Evolutionary conservation across 2,113 vertebrate species (phyloP).

Genomic region (Thalassoma bifasciatum): DNA sequence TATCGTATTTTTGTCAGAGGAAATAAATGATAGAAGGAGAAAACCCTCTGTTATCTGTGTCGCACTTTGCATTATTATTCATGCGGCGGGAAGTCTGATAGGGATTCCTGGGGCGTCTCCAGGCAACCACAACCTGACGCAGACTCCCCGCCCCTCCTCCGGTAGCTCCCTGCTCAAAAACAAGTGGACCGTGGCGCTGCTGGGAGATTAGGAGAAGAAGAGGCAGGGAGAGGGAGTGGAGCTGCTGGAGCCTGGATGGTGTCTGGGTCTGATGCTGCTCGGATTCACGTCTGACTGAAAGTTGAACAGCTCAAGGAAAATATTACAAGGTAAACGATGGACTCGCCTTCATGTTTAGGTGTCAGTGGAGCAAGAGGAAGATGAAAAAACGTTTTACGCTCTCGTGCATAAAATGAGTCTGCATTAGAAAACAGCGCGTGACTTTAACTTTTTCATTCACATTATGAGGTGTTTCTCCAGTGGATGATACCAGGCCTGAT

Average conservation of each 20-base stretch:
- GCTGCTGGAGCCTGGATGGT: no score
- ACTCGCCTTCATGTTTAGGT: background rate
- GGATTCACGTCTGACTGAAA: background rate
- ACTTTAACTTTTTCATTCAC: background rate
- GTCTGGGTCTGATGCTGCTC: background rate
- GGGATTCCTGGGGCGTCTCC: slow-evolving; percentile 75
- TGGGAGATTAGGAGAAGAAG: background rate
- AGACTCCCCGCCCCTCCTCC: slow-evolving; percentile 61
- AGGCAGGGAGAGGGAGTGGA: background rate
- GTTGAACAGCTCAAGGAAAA: background rate
- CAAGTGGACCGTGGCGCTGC: slow-evolving; percentile 37
- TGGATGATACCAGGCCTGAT: background rate
- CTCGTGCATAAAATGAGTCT: background rate
- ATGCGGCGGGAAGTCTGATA: slow-evolving; percentile 44
- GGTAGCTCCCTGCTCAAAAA: slow-evolving; percentile 45
- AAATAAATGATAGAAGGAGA: slow-evolving; percentile 16
- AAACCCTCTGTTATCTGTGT: slow-evolving; percentile 19
- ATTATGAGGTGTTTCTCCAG: background rate
- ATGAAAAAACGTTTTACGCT: background rate
- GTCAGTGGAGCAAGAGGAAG: background rate
- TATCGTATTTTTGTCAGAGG: slow-evolving; percentile 4
- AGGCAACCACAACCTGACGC: slow-evolving; percentile 78
- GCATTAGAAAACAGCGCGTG: background rate
- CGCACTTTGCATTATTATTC: slow-evolving; percentile 33
- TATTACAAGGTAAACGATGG: slow-evolving; percentile 34